phyloP scores from a whole-genome alignment of 2,797 vertebrate genomes.

The Prunella strophiata region DNA sequence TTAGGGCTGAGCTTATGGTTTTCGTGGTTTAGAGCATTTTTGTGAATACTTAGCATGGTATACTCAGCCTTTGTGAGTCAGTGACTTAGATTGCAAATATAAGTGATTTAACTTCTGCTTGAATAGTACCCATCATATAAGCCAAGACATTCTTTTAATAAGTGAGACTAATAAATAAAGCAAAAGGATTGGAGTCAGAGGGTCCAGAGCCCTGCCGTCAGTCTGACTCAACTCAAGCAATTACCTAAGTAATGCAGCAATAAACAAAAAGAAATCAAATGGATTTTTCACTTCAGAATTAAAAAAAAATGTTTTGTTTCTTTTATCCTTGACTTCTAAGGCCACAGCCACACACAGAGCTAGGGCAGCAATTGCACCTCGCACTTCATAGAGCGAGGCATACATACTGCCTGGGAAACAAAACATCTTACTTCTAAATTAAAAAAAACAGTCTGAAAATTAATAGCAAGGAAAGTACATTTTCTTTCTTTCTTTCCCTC shows the following conservation, averaged over 20 bases:
- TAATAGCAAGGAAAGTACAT: conserved; percentile 57
- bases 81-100: conserved; percentile 25
- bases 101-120: conserved; percentile 36
- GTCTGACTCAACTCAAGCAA: conserved; percentile 51
- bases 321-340: conserved; percentile 40
- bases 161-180: conserved; percentile 53
- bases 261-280: conserved; percentile 65
- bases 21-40: neutral
- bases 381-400: conserved; percentile 11
- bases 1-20: neutral
- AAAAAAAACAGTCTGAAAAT: conserved; percentile 36
- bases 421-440: conserved; percentile 70
- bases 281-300: conserved; percentile 45
- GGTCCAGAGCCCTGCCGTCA: conserved; percentile 35
- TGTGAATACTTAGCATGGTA: neutral
- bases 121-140: neutral
- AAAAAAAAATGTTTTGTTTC: conserved; percentile 45
- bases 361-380: conserved; percentile 34
- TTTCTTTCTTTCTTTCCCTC: neutral
- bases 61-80: neutral
- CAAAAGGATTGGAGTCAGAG: conserved; percentile 22
- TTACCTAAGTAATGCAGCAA: conserved; percentile 56
- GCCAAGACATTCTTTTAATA: conserved; percentile 55
- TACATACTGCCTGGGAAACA: conserved; percentile 46
- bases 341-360: conserved; percentile 48